Evolutionary conservation across 2,113 vertebrate species (phyloP).

Genomic region (Ceratotherium simum): DNA sequence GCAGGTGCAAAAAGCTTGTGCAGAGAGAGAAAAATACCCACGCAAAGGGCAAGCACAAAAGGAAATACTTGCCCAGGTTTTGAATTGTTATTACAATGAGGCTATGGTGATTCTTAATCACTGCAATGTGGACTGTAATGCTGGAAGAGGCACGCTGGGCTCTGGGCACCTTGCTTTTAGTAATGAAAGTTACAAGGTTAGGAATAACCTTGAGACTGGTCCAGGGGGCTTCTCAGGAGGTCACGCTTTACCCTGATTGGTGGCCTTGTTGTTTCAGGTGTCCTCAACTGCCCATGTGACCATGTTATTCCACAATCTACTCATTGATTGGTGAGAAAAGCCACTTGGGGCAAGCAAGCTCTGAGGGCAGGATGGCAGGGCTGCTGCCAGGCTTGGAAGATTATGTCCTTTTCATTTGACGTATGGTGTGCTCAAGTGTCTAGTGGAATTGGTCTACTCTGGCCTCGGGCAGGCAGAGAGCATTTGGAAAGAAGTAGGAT

Average conservation of each 20-base stretch:
- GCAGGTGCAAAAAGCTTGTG: not conserved
- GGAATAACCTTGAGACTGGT: not conserved
- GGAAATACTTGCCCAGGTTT: not conserved
- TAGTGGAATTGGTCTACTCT: no score
- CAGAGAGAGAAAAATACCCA: not conserved
- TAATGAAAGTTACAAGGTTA: not conserved
- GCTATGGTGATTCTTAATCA: not conserved
- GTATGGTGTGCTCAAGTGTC: not conserved
- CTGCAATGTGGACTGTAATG: accelerated
- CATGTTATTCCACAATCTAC: not conserved
- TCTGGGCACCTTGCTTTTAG: not conserved
- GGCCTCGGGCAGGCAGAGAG: not conserved
- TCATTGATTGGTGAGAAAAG: not conserved
- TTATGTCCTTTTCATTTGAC: not conserved
- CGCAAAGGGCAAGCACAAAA: not conserved
- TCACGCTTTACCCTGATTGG: not conserved
- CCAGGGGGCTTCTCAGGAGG: not conserved
- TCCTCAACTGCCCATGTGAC: not conserved
- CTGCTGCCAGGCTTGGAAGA: not conserved
- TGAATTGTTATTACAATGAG: not conserved
- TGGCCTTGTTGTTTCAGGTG: not conserved
- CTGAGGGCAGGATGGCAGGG: no score
- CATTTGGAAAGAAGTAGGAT: not conserved
- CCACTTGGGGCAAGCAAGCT: not conserved
- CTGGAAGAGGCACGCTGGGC: not conserved